Evolutionary conservation across 2,113 vertebrate species (phyloP).

Genomic region (Callospermophilus lateralis): DNA sequence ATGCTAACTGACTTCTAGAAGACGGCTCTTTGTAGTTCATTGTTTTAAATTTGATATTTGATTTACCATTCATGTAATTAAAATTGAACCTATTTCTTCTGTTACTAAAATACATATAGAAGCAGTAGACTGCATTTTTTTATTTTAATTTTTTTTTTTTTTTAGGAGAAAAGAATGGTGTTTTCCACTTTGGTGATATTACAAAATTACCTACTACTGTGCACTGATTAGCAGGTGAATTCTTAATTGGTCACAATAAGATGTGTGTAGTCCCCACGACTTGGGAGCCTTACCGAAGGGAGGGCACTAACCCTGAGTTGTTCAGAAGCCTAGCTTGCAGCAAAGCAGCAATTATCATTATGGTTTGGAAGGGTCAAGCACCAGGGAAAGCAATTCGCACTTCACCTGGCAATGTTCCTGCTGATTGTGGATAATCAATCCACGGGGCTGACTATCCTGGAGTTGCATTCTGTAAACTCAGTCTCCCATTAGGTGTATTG

Average conservation of each 20-base stretch:
- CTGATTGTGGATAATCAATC: constrained; percentile 52
- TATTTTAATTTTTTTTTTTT: not conserved
- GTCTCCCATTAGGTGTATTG: not conserved
- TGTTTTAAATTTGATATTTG: constrained; percentile 91
- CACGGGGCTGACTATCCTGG: not conserved
- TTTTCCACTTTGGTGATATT: constrained; percentile 74
- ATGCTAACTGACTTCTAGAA: constrained; percentile 89
- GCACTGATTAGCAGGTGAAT: constrained; percentile 80
- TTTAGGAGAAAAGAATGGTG: constrained; percentile 67
- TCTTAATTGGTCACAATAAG: constrained; percentile 80
- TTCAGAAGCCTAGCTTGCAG: not conserved
- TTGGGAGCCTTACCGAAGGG: constrained; percentile 68
- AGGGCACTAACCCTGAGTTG: constrained; percentile 68
- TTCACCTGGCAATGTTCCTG: constrained; percentile 53
- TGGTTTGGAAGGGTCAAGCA: constrained; percentile 71
- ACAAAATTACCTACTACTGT: constrained; percentile 76
- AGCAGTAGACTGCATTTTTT: constrained; percentile 66
- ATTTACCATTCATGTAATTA: constrained; percentile 87
- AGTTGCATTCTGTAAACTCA: not conserved
- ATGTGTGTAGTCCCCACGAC: constrained; percentile 51
- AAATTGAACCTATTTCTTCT: constrained; percentile 86
- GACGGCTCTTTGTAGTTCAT: constrained; percentile 88
- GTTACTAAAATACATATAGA: constrained; percentile 83
- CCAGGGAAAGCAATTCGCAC: constrained; percentile 53
- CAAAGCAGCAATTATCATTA: constrained; percentile 63